Evolutionary conservation across 2,113 vertebrate genomes (phyloP), one percentile per base, ranked within the genome.

Genomic region (Scomber japonicus): DNA sequence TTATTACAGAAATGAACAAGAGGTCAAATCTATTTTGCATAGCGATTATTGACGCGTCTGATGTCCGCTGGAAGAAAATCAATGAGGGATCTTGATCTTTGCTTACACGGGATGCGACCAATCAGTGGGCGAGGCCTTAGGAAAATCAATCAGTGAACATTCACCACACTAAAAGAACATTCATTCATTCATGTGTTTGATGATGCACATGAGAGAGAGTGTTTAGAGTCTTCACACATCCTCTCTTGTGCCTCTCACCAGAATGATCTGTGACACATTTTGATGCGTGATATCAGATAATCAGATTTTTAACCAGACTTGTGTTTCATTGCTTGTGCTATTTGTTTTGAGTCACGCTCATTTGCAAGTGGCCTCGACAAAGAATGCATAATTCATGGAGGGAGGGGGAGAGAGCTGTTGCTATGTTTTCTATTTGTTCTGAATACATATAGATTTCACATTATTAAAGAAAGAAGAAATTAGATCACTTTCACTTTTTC

Each of bases 371-470:
- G 57, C 54, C 76, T 17, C 49, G 60, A 60, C 40, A 50, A 45
- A 59, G 16, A 1, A 56, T 87, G 80, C 45, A 75, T 82, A 65
- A 83, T 83, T 86, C 50, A 73, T 49, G 15, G 1, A 1, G 24
- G 44, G 31, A 24, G n/a, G 35, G 19, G 17, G 31, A 4, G 31
- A 4, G 35, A 54, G 50, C 40, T 30, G 27, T 45, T 66, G 53
- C 11, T 16, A 19, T 48, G 16, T 62, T 2, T 10, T 69, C 10
- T 35, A 1, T 64, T 67, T 74, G 44, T 62, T 59, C 31, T 31
- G 10, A 48, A 48, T 57, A 16, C 31, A 6, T 40, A 49, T 46
- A 14, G 50, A 74, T 12, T 21, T 14, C 35, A 57, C 49, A 7
- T 31, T 35, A 51, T 44, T 3, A 35, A 46, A 70, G 19, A 35